Percentiles rank a stretch among this genome's conserved stretches.
These are phyloP conservation scores for Cochlearius cochlearius DNA, from an alignment of 2,113 vertebrate species.

Conservation along the genomic window DNA sequence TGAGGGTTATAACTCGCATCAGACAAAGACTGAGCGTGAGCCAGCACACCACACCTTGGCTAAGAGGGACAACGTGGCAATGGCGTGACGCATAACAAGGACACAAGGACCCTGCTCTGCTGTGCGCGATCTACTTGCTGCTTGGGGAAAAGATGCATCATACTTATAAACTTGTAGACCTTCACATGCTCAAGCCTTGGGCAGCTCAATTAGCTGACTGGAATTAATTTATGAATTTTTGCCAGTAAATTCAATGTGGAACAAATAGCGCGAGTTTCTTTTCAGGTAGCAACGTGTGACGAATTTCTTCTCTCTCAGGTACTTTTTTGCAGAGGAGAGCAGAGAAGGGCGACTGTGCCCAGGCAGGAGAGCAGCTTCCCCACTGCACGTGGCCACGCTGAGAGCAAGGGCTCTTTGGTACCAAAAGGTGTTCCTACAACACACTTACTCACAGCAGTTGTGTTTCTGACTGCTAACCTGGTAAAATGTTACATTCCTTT, in stretches of 20 bases:
- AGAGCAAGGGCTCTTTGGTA: not conserved
- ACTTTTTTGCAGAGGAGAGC: not conserved
- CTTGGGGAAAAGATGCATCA: not conserved
- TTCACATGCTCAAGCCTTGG: not conserved
- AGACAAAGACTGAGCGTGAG: not conserved
- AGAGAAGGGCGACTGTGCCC: not conserved
- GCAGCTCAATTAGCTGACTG: not conserved
- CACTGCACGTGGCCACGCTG: not conserved
- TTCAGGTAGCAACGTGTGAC: rapidly evolving
- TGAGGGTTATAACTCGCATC: not conserved
- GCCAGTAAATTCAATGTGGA: not conserved
- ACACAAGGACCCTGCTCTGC: not conserved
- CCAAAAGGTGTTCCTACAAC: conserved; percentile 22
- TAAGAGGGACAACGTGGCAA: not conserved
- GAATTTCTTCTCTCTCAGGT: not conserved
- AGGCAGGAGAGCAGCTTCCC: conserved; percentile 14
- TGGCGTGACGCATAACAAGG: not conserved
- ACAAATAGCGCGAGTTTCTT: not conserved
- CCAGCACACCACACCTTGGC: not conserved
- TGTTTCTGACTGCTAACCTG: not conserved
- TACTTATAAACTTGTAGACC: not conserved
- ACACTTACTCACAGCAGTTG: not conserved
- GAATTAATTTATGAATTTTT: not conserved
- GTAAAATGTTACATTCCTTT: not conserved
- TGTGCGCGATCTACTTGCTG: not conserved